Evolutionary conservation across 2,797 vertebrate genomes (phyloP).

Genomic region (Halcyon badia): DNA sequence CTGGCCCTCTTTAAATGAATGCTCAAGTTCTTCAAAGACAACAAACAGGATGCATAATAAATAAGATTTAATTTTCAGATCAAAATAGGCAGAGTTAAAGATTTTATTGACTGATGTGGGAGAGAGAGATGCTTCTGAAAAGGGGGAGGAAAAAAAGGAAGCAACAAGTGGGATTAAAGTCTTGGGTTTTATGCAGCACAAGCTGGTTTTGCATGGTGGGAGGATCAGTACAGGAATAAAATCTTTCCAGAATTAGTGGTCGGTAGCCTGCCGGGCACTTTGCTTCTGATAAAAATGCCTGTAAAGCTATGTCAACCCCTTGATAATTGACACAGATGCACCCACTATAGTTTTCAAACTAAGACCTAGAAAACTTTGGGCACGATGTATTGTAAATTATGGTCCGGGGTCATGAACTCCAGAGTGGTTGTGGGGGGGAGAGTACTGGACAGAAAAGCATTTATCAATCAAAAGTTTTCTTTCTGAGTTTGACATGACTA

Average conservation of each 20-base stretch:
- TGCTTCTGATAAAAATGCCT: conserved; percentile 84
- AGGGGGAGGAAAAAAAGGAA: conserved; percentile 72
- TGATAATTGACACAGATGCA: conserved; percentile 88
- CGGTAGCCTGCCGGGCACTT: conserved; percentile 78
- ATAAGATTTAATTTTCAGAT: conserved; percentile 90
- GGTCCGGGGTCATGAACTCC: conserved; percentile 91
- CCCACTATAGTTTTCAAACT: conserved; percentile 84
- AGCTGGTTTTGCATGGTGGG: conserved; percentile 82
- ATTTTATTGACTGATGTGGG: conserved; percentile 83
- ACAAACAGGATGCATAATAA: conserved; percentile 94
- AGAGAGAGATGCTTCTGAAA: conserved; percentile 79
- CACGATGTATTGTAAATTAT: conserved; percentile 84
- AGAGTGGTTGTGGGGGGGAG: conserved; percentile 23
- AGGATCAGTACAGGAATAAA: conserved; percentile 83
- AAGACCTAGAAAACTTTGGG: conserved; percentile 85
- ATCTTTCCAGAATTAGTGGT: conserved; percentile 82
- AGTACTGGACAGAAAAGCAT: conserved; percentile 80
- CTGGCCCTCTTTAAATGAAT: conserved; percentile 95
- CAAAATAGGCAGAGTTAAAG: conserved; percentile 89
- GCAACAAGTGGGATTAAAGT: conserved; percentile 90
- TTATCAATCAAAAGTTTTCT: conserved; percentile 91
- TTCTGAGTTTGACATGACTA: conserved; percentile 86
- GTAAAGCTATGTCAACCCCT: conserved; percentile 85
- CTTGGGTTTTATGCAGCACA: conserved; percentile 83
- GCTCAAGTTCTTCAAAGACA: conserved; percentile 91